These are phyloP conservation scores for Coelopa frigida DNA, from an alignment of 1,140 invertebrate genomes.

Conservation along the genomic window DNA sequence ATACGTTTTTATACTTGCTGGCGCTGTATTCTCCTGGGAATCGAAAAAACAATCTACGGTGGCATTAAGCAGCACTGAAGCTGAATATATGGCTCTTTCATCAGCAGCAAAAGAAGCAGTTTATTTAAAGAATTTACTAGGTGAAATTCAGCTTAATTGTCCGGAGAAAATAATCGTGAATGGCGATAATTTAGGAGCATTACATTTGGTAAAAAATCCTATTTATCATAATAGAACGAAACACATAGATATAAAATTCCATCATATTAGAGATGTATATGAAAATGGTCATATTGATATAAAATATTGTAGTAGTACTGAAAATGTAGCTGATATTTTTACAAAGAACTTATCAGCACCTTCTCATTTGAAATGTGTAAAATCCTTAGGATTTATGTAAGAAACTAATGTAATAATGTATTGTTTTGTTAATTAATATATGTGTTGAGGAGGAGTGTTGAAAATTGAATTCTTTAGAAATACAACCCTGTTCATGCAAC, in stretches of 20 bases:
- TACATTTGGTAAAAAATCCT: not conserved
- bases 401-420: no score
- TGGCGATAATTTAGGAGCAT: slow-evolving; percentile 7
- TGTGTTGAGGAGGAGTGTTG: slow-evolving; percentile 4
- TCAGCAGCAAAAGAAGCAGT: slow-evolving; percentile 41
- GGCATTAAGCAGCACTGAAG: slow-evolving; percentile 46
- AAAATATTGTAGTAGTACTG: not conserved
- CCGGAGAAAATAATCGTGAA: not conserved
- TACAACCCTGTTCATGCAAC: no score
- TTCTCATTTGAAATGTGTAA: not conserved
- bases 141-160: slow-evolving; percentile 18
- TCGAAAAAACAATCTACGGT: slow-evolving; percentile 44
- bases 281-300: not conserved
- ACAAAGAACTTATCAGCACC: not conserved
- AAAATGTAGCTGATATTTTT: slow-evolving; percentile 8
- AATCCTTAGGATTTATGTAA: slow-evolving; percentile 1
- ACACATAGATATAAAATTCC: no score
- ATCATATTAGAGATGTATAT: no score
- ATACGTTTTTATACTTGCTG: slow-evolving; percentile 19
- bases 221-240: no score
- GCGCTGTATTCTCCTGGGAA: slow-evolving; percentile 41
- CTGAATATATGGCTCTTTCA: slow-evolving; percentile 46
- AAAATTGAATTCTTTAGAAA: no score
- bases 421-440: no score
- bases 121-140: slow-evolving; percentile 29